phyloP scores from a whole-genome alignment of 2,113 vertebrate genomes.

The Bagarius yarrelli region DNA sequence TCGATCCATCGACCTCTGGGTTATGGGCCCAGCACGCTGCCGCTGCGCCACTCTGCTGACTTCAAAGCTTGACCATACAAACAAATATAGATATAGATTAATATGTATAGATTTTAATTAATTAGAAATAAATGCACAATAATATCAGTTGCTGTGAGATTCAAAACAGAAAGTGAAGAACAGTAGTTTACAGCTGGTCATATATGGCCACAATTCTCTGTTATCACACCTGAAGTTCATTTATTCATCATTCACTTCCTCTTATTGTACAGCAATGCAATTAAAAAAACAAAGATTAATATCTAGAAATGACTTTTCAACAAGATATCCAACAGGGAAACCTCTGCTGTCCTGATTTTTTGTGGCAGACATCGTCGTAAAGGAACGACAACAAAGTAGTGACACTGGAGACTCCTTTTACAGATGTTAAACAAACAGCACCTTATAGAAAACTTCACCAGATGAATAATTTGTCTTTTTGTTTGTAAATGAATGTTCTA shows the following conservation, averaged over 20 bases:
- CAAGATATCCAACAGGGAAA: background rate
- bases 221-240: background rate
- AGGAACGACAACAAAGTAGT: background rate
- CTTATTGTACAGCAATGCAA: background rate
- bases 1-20: conserved; percentile 81
- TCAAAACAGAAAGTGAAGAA: background rate
- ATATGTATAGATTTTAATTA: background rate
- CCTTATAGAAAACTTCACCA: background rate
- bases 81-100: no score
- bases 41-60: conserved; percentile 81
- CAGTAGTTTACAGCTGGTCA: background rate
- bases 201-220: background rate
- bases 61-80: background rate
- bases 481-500: background rate
- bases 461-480: background rate
- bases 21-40: conserved; percentile 82
- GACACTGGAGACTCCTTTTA: background rate
- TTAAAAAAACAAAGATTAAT: background rate
- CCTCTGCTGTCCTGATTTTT: background rate
- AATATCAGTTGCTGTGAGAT: background rate
- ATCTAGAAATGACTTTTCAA: background rate
- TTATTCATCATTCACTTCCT: background rate
- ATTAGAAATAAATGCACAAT: background rate
- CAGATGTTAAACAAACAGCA: background rate
- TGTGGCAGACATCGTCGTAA: background rate